Evolutionary conservation across 2,888 invertebrate species (phyloP), one percentile per base, ranked within the genome.

Genomic region (Gnatocerus cornutus): DNA sequence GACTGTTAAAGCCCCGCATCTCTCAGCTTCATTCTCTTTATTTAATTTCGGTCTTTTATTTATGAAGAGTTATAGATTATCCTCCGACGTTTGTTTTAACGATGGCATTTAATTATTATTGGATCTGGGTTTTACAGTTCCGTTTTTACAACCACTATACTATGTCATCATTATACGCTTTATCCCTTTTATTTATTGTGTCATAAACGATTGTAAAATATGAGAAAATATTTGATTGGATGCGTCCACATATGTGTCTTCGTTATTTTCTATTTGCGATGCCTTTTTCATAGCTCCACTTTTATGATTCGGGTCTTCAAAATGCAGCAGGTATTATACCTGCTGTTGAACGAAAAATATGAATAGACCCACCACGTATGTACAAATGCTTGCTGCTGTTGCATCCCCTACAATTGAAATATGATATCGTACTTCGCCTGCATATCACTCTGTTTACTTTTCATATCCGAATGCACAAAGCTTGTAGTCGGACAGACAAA

Each of bases 401-500:
- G 76, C 79, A 79, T 79, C 81, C 82, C 81, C 79, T 79, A 78
- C 80, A 81, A 82, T 82, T 79, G 83, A 80, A 84, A 84, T 80
- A 81, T 78, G 82, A 82, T 82, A 82, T 80, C 81, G 77, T 79
- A 81, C 80, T 81, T 79, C 74, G 78, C 76, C 77, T 79, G 79
- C 79, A 81, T 82, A 79, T 79, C 79, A 77, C 76, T 78, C 77
- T 84, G 83, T 84, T 84, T 84, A 83, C 84, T 83, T 84, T 84
- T 83, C 83, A 84, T 84, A 84, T 84, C 74, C 81, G 80, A 83
- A 78, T 84, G 84, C 81, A 84, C 83, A 84, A 83, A 82, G 80
- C 79, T 63, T 77, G 71, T 77, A 81, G 77, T 77, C 70, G 81
- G 46, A 80, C 82, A 83, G 75, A 74, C 69, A 69, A 79, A 70